phyloP scores from a whole-genome alignment of 1,140 invertebrate species.

The Acromyrmex echinatior region DNA sequence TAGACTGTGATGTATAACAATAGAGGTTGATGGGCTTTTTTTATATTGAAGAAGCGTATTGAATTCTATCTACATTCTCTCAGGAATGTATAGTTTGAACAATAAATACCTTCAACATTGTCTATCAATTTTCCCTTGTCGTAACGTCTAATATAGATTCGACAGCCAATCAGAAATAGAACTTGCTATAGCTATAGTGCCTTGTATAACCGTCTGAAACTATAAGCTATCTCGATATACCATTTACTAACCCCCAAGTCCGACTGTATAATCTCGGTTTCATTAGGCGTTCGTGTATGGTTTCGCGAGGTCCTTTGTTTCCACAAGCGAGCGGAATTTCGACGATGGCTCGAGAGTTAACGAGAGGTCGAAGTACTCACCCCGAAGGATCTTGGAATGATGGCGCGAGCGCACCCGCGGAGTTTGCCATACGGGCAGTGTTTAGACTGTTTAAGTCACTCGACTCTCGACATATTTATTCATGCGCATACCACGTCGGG shows the following conservation, averaged over 20 bases:
- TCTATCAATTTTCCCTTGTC: conserved; percentile 1
- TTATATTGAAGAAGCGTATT: not conserved
- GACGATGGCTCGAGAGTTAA: conserved; percentile 54
- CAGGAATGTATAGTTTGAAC: not conserved
- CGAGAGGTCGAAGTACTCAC: conserved; percentile 30
- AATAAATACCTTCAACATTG: not conserved
- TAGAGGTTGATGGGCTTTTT: not conserved
- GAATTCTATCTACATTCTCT: not conserved
- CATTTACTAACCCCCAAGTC: conserved; percentile 21
- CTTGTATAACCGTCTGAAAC: conserved; percentile 32
- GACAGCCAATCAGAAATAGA: not conserved
- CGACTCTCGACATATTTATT: conserved; percentile 76
- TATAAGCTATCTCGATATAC: conserved; percentile 35
- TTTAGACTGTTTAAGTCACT: conserved; percentile 79
- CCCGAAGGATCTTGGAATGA: conserved; percentile 36
- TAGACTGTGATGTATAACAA: not conserved
- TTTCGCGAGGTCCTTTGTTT: conserved; percentile 45
- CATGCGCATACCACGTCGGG: conserved; percentile 72
- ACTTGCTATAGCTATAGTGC: not conserved
- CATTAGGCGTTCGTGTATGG: conserved; percentile 36
- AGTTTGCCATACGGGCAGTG: conserved; percentile 63
- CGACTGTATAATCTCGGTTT: conserved; percentile 38
- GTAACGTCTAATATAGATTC: not conserved
- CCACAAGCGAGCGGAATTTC: conserved; percentile 22
- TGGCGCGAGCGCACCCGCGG: conserved; percentile 12